Percentiles rank a stretch among this genome's conserved stretches.
phyloP scores from a whole-genome alignment of 2,888 invertebrate genomes.

The Rapana venosa region DNA sequence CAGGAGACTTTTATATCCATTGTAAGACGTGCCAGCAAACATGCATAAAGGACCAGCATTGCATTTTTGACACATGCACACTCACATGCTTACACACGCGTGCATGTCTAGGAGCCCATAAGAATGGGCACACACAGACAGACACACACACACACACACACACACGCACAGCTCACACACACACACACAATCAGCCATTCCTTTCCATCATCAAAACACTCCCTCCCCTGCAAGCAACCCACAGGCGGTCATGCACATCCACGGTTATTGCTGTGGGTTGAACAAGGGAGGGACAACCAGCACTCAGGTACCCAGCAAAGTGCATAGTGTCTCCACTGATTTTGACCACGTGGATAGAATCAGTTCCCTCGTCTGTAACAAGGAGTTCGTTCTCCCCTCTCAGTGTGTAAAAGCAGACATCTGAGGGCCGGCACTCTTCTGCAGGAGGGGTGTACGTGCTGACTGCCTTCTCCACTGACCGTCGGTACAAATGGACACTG shows the following conservation, averaged over 20 bases:
- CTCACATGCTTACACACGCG: too few relatives aligned
- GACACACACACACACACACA: too few relatives aligned
- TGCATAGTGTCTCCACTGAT: not conserved
- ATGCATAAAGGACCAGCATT: too few relatives aligned
- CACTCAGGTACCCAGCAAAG: constrained; percentile 32
- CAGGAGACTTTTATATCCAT: too few relatives aligned
- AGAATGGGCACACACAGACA: too few relatives aligned
- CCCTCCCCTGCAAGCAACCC: constrained; percentile 34
- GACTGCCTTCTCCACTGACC: not conserved
- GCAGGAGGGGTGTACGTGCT: constrained; percentile 4
- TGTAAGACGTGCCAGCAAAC: too few relatives aligned
- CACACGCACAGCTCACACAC: too few relatives aligned
- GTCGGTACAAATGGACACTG: not conserved
- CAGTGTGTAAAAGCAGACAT: constrained; percentile 28
- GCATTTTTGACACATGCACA: too few relatives aligned
- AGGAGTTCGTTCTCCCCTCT: constrained; percentile 7
- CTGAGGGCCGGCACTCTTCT: not conserved
- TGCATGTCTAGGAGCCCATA: too few relatives aligned
- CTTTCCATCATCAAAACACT: not conserved
- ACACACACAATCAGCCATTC: not conserved
- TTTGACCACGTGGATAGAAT: constrained; percentile 19
- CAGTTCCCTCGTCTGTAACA: constrained; percentile 14
- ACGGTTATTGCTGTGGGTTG: constrained; percentile 25
- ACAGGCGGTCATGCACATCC: not conserved
- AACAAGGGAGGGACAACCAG: not conserved